Conservation (phyloP, 2,113 vertebrate species). For the Barbus barbus region DNA sequence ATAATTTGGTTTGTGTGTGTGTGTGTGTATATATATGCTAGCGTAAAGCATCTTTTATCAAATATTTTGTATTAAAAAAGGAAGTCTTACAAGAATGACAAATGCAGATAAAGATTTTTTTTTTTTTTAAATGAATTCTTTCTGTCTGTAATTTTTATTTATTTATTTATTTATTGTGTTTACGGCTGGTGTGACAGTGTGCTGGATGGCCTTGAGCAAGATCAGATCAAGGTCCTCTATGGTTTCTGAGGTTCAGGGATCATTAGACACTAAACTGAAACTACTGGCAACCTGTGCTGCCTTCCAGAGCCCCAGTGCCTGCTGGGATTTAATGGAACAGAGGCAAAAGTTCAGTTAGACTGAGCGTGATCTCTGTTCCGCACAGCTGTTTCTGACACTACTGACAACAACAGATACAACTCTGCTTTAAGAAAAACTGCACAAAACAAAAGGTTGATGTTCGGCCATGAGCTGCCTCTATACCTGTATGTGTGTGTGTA, state of each 20-base stretch:
- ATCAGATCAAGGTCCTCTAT: background rate
- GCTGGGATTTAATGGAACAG: slow-evolving; percentile 25
- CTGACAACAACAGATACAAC: background rate
- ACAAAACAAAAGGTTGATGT: background rate
- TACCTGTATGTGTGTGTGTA: background rate
- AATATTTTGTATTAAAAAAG: too few species aligned
- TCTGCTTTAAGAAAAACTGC: background rate
- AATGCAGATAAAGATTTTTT: too few species aligned
- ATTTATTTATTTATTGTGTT: background rate
- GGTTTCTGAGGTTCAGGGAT: slow-evolving; percentile 29
- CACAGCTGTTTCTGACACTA: slow-evolving; percentile 16
- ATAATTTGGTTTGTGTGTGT: too few species aligned
- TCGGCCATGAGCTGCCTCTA: background rate
- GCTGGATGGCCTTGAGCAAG: background rate
- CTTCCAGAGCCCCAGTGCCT: slow-evolving; percentile 26
- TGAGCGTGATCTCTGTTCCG: too few species aligned
- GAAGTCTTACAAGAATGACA: too few species aligned
- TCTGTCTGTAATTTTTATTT: background rate
- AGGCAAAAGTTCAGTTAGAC: slow-evolving; percentile 23
- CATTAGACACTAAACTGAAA: slow-evolving; percentile 38
- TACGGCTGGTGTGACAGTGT: background rate
- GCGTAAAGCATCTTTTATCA: too few species aligned
- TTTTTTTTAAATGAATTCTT: too few species aligned
- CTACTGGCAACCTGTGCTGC: slow-evolving; percentile 4
- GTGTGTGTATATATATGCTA: too few species aligned